Evolutionary conservation across 2,113 vertebrate genomes (phyloP).

Genomic region (Nansenia antarctica): DNA sequence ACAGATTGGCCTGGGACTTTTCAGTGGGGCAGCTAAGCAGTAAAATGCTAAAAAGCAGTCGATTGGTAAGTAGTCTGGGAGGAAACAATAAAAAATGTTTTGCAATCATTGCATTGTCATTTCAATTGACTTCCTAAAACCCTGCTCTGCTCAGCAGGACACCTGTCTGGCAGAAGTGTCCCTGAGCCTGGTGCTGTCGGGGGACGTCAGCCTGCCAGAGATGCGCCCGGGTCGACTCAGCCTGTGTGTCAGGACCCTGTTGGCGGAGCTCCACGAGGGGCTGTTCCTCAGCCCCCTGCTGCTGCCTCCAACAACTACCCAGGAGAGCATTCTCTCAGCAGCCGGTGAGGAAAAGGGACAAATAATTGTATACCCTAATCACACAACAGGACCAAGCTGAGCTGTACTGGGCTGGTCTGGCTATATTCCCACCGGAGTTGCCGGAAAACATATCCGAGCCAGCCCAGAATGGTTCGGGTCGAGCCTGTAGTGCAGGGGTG

Average conservation of each 20-base stretch:
- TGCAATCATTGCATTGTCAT: not conserved
- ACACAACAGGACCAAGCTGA: too few species aligned
- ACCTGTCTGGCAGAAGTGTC: conserved; percentile 91
- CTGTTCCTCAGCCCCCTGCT: conserved; percentile 86
- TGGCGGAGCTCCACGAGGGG: conserved; percentile 91
- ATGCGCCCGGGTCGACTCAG: conserved; percentile 74
- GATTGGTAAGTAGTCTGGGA: conserved; percentile 79
- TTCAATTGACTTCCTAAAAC: not conserved
- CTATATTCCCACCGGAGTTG: too few species aligned
- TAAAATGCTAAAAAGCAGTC: conserved; percentile 94
- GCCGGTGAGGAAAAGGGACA: conserved; percentile 47
- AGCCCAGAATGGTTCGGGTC: too few species aligned
- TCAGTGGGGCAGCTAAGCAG: conserved; percentile 89
- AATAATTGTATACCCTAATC: not conserved
- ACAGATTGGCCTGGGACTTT: conserved; percentile 83
- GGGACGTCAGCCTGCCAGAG: conserved; percentile 81
- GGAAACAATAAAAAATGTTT: not conserved
- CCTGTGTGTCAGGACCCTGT: conserved; percentile 77
- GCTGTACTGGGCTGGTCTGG: too few species aligned
- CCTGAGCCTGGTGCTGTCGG: conserved; percentile 82
- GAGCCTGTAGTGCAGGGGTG: too few species aligned
- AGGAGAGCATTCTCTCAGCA: not conserved
- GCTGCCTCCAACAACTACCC: conserved; percentile 21
- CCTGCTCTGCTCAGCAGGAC: conserved; percentile 68
- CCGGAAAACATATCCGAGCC: too few species aligned